phyloP scores from a whole-genome alignment of 2,797 vertebrate genomes.

The Tapirus indicus region DNA sequence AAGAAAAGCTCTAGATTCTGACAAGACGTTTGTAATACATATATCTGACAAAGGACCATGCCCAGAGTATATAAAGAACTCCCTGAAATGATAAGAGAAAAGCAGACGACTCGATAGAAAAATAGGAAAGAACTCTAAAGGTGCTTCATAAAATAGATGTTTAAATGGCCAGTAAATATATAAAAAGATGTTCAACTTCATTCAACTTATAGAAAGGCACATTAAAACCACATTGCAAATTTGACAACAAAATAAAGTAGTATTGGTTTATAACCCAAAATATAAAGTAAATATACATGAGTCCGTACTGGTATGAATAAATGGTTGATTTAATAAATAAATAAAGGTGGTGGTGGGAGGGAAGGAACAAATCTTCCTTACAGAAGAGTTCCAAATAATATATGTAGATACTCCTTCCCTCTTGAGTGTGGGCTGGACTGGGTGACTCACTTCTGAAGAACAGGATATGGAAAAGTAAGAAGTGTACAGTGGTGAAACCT shows the following conservation, averaged over 20 bases:
- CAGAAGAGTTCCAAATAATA: neutral
- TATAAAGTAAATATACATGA: neutral
- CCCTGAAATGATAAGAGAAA: neutral
- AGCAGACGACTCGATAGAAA: neutral
- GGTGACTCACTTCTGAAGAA: neutral
- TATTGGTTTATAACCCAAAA: neutral
- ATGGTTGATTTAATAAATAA: neutral
- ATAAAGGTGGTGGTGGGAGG: neutral
- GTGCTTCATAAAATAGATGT: neutral
- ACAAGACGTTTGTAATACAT: neutral
- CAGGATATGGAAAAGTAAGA: neutral
- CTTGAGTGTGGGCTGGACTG: neutral
- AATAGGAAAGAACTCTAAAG: neutral
- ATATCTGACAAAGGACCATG: neutral
- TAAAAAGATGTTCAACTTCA: neutral
- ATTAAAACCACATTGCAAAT: conserved; percentile 4
- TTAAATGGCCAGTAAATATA: neutral
- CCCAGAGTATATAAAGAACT: neutral
- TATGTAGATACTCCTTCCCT: neutral
- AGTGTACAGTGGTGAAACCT: neutral
- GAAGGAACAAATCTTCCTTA: neutral
- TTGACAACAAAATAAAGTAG: neutral
- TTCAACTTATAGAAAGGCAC: neutral
- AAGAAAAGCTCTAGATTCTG: neutral
- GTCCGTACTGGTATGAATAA: neutral